These are phyloP conservation scores for Ranitomeya variabilis DNA, from an alignment of 2,113 vertebrate species.

Conservation along the genomic window DNA sequence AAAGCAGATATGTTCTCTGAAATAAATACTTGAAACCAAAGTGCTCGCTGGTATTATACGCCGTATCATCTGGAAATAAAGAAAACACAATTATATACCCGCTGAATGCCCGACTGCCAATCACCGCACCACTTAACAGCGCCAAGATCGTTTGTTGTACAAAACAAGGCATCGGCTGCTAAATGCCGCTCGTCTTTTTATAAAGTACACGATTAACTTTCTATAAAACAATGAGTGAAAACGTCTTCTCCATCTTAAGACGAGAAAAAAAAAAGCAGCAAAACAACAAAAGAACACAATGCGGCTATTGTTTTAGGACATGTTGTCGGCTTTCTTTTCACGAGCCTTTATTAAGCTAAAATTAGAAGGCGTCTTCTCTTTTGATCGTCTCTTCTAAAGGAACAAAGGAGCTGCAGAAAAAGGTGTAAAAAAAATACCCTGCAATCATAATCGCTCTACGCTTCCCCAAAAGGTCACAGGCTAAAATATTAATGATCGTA, in stretches of 20 bases:
- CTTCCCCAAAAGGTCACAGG: not conserved
- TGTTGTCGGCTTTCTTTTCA: not conserved
- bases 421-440: not conserved
- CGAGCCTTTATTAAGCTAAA: conserved; percentile 14
- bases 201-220: conserved; percentile 61
- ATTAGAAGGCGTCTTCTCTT: not conserved
- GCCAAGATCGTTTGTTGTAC: not conserved
- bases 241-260: conserved; percentile 41
- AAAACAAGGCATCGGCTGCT: conserved; percentile 23
- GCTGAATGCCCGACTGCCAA: conserved; percentile 15
- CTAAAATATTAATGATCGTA: not conserved
- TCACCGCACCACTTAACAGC: conserved; percentile 20
- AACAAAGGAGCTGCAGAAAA: not conserved
- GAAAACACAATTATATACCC: conserved; percentile 1
- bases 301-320: conserved; percentile 13
- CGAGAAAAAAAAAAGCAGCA: not conserved
- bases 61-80: not conserved
- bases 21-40: conserved; percentile 17
- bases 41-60: not conserved
- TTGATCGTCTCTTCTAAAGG: not conserved
- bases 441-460: not conserved
- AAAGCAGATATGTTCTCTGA: not conserved
- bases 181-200: conserved; percentile 16
- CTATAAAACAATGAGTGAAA: conserved; percentile 75
- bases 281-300: not conserved